Percentiles rank a stretch among this genome's conserved stretches.
These are phyloP conservation scores for Oceanodroma tethys DNA, from an alignment of 2,113 vertebrate species.

Conservation along the genomic window DNA sequence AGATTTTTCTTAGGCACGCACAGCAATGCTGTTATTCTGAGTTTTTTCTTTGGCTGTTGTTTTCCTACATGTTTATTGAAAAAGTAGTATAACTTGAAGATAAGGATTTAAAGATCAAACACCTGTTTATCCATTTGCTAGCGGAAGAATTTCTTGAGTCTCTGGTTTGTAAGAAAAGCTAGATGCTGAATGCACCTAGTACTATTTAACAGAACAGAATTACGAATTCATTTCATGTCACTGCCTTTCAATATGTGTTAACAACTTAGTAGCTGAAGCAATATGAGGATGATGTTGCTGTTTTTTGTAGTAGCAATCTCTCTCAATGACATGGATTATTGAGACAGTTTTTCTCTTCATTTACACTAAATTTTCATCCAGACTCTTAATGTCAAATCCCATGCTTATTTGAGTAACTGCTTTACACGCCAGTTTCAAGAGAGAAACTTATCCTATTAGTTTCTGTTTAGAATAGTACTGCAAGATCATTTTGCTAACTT, in stretches of 20 bases:
- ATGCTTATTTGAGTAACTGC: not conserved
- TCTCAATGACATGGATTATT: not conserved
- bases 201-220: not conserved
- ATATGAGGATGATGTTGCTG: not conserved
- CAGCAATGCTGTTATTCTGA: not conserved
- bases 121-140: not conserved
- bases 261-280: not conserved
- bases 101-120: not conserved
- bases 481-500: not conserved
- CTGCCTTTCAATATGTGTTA: conserved; percentile 39
- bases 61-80: not conserved
- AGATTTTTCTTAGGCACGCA: not conserved
- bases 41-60: not conserved
- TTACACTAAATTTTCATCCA: not conserved
- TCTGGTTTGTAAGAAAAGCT: not conserved
- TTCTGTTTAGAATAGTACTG: not conserved
- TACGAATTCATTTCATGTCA: not conserved
- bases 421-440: not conserved
- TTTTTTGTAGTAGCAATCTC: not conserved
- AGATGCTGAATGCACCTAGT: not conserved
- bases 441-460: not conserved
- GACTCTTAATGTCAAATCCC: not conserved
- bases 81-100: not conserved
- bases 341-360: not conserved
- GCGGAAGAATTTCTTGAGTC: not conserved